Base-by-base conservation (phyloP, 2,888 invertebrate species). In the Sylvicola fuscatus region DNA sequence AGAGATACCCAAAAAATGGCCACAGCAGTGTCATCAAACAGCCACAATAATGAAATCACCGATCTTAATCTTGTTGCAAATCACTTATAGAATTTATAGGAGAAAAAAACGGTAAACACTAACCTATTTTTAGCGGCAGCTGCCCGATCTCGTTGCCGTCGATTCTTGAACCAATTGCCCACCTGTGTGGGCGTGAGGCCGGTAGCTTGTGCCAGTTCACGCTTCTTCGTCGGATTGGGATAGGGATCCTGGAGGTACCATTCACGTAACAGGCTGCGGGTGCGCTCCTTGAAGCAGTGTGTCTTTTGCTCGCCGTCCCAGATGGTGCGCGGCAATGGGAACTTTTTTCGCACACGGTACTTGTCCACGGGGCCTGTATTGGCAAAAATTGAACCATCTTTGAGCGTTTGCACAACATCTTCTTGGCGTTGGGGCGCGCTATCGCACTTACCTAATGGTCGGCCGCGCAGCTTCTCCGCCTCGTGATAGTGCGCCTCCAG, bases 171-270 rank as follows among this genome's bases (percentile, higher is more conserved):
- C 87, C 87, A 87, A 61, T 87, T 89, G 37, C 86, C 84, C 40
- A 89, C 89, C 62, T 89, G 89, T 34, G 89, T 92, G 29, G 89
- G 84, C 36, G 89, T 89, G 42, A 90, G 68, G 21, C 87, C 87
- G 35, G 90, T 92, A 37, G 83, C 84, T 48, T 78, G 77, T 16
- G 90, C 89, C 49, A 92, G 62, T 58, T 90, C 89, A 44, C 86
- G 63, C 59, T 90, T 90, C 64, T 90, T 90, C 42, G 83, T 81
- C 28, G 90, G 90, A 60, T 89, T 89, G 38, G 87, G 90, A 62
- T 89, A 90, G n/a, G 87, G 86, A 62, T 87, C 95, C 62, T 92
- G 89, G 37, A 95, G 73, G 60, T 98, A 98, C 92, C 95, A 97
- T 65, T 98, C 97, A 41, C 97, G 65, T 44, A 98, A 68, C 45